phyloP scores from a whole-genome alignment of 30 jellyfish, hydroid and myxozoan genomes.

The Pelagia noctiluca region DNA sequence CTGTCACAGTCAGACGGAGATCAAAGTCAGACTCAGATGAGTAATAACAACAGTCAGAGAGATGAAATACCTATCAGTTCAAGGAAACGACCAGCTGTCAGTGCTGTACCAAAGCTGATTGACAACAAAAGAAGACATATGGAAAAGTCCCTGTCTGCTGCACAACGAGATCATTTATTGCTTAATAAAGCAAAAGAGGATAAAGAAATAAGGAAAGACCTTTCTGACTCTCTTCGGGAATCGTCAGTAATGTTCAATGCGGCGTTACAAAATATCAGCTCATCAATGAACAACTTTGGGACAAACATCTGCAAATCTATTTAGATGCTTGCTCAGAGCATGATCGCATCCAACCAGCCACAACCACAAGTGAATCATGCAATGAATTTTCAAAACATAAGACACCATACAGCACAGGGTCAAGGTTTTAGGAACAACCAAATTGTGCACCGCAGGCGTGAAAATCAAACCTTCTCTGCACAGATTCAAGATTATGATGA shows the following conservation, averaged over 20 bases:
- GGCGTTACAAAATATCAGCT: slow-evolving; percentile 1
- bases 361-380: too few species aligned
- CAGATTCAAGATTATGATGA: too few species aligned
- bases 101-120: slow-evolving; percentile 9
- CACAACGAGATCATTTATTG: slow-evolving; percentile 17
- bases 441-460: too few species aligned
- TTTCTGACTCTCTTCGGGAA: slow-evolving; percentile 19
- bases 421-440: too few species aligned
- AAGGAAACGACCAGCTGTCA: not conserved
- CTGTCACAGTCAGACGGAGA: not conserved
- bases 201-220: slow-evolving; percentile 27
- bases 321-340: slow-evolving; percentile 32
- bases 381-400: too few species aligned
- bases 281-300: slow-evolving; percentile 27
- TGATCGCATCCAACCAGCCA: not conserved
- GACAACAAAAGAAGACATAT: slow-evolving; percentile 45
- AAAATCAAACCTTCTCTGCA: too few species aligned
- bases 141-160: slow-evolving; percentile 18
- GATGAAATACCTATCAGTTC: not conserved
- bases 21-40: not conserved
- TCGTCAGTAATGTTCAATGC: slow-evolving; percentile 21
- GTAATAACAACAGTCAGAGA: not conserved
- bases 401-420: too few species aligned
- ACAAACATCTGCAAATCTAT: slow-evolving; percentile 39
- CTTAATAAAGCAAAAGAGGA: slow-evolving; percentile 22